These are phyloP conservation scores for Notolabrus celidotus DNA, from an alignment of 2,797 vertebrate species.

Conservation along the genomic window DNA sequence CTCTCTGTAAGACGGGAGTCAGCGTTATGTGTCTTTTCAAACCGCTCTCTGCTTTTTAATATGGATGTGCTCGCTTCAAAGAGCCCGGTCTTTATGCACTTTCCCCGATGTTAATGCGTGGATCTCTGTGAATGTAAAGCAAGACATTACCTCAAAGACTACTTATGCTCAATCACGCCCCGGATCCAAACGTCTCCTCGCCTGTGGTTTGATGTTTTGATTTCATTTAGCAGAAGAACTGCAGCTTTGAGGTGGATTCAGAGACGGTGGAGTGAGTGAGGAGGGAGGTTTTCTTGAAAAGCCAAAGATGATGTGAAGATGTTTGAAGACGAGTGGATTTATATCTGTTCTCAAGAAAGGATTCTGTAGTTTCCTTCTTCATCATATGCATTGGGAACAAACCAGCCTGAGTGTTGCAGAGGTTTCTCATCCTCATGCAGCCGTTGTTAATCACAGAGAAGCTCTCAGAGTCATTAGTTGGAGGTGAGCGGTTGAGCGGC, in stretches of 20 bases:
- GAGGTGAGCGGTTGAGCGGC: slow-evolving; percentile 30
- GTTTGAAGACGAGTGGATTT: background rate
- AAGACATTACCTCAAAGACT: background rate
- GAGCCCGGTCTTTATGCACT: background rate
- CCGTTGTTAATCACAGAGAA: slow-evolving; percentile 5
- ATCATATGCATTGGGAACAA: too few relatives aligned
- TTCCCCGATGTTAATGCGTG: background rate
- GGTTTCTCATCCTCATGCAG: slow-evolving; percentile 38
- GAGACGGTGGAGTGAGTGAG: slow-evolving; percentile 1
- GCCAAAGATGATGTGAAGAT: background rate
- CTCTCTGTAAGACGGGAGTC: background rate
- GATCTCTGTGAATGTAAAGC: slow-evolving; percentile 3
- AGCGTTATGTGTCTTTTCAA: background rate
- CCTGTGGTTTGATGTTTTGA: background rate
- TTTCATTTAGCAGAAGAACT: slow-evolving; percentile 8
- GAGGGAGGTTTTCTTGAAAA: slow-evolving; percentile 17
- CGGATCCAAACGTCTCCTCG: background rate
- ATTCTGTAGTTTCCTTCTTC: too few relatives aligned
- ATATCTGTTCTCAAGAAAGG: too few relatives aligned
- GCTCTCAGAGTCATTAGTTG: slow-evolving; percentile 43
- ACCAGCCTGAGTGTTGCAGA: background rate
- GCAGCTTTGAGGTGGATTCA: background rate
- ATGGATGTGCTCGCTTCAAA: background rate
- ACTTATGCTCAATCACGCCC: slow-evolving; percentile 9
- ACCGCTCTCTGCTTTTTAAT: background rate